Evolutionary conservation across 2,888 invertebrate genomes (phyloP).

Genomic region (Diogma glabrata): DNA sequence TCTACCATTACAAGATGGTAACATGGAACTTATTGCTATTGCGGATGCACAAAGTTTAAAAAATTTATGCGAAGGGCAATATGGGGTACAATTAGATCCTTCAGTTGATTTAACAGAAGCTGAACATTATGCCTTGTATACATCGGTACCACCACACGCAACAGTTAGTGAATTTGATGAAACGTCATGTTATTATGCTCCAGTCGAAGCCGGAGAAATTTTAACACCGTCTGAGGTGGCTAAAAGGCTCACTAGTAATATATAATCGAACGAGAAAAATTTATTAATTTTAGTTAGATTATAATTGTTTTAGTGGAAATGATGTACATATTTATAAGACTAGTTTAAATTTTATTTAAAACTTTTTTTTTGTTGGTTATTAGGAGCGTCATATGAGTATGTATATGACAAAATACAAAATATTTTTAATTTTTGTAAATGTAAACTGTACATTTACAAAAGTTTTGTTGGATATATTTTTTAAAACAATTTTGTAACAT

Average conservation of each 20-base stretch:
- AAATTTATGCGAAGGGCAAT: conserved; percentile 35
- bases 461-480: too few species aligned
- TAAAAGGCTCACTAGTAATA: conserved; percentile 24
- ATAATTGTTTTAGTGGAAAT: conserved; percentile 26
- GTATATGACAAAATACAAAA: too few species aligned
- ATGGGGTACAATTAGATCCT: conserved; percentile 35
- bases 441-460: too few species aligned
- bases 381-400: too few species aligned
- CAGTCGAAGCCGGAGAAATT: conserved; percentile 67
- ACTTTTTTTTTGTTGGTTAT: too few species aligned
- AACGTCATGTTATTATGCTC: conserved; percentile 74
- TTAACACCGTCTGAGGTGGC: conserved; percentile 38
- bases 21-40: conserved; percentile 47
- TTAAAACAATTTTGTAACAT: too few species aligned
- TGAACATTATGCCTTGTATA: conserved; percentile 79
- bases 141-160: conserved; percentile 74
- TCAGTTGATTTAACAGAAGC: conserved; percentile 70
- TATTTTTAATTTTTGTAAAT: too few species aligned
- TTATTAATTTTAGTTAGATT: conserved; percentile 8
- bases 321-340: too few species aligned
- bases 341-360: too few species aligned
- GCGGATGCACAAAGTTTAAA: conserved; percentile 36
- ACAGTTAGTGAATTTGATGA: conserved; percentile 83
- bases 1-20: conserved; percentile 36
- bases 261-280: conserved; percentile 9